phyloP scores from a whole-genome alignment of 1,140 invertebrate species.

The Forficula auricularia region DNA sequence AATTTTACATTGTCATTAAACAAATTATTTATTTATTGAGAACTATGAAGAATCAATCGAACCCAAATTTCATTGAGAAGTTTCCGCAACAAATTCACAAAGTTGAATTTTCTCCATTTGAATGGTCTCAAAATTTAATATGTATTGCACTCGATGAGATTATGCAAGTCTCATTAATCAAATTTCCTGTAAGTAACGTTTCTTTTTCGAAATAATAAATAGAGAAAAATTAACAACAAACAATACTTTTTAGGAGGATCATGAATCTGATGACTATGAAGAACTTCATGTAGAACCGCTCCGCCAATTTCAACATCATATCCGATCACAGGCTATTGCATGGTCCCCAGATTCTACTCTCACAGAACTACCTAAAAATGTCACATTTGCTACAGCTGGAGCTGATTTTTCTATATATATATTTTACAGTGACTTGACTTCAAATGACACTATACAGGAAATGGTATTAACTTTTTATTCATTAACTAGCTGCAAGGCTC shows the following conservation, averaged over 20 bases:
- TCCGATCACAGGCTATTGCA: constrained; percentile 31
- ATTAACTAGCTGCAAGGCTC: background rate
- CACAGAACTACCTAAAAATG: constrained; percentile 35
- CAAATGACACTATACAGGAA: constrained; percentile 29
- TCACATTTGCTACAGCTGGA: constrained; percentile 36
- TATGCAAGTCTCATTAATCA: constrained; percentile 26
- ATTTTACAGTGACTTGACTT: constrained; percentile 35
- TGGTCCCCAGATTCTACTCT: constrained; percentile 45
- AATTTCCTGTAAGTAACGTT: constrained; percentile 27
- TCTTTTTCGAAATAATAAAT: constrained; percentile 2
- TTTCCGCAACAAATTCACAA: constrained; percentile 25
- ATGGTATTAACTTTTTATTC: constrained; percentile 2
- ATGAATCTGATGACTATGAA: constrained; percentile 13
- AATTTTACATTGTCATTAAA: no score
- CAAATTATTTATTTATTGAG: no score
- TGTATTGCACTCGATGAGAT: constrained; percentile 28
- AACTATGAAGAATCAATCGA: no score
- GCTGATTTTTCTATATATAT: constrained; percentile 36
- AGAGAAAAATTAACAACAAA: no score
- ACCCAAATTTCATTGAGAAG: background rate
- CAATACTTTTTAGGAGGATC: constrained; percentile 11
- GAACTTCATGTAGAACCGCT: constrained; percentile 15
- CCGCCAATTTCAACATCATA: constrained; percentile 30
- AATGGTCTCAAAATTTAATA: constrained; percentile 32
- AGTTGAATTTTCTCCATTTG: constrained; percentile 31